A percentile compares a stretch with the other conserved stretches of the same genome.
Evolutionary conservation across 2,888 invertebrate genomes (phyloP).

Genomic region (Buathra laborator): DNA sequence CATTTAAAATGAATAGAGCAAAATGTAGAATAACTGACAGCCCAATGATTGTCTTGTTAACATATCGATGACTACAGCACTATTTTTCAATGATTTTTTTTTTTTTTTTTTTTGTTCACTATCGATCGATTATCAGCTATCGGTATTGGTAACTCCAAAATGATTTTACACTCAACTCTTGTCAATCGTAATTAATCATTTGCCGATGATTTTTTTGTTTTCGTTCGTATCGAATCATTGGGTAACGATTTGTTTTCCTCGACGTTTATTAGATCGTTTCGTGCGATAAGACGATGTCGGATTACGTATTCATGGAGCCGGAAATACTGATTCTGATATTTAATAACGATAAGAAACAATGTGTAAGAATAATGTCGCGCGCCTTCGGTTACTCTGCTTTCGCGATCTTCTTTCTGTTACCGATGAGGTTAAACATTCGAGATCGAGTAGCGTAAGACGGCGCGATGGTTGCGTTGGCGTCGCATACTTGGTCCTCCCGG

Average conservation of each 20-base stretch:
- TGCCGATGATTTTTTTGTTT: too few species aligned
- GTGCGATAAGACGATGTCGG: background rate
- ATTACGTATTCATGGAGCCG: constrained; percentile 5
- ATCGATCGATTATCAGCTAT: background rate
- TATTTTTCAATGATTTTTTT: background rate
- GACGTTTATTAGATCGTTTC: background rate
- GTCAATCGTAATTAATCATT: too few species aligned
- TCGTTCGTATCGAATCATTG: background rate
- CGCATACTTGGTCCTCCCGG: constrained; percentile 59
- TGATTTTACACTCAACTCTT: too few species aligned
- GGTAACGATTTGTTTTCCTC: background rate
- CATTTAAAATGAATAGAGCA: background rate
- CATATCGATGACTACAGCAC: background rate
- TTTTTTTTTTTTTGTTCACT: background rate
- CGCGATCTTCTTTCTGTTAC: background rate
- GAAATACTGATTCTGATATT: constrained; percentile 35
- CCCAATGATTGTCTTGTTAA: background rate
- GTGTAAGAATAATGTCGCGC: background rate
- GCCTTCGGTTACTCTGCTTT: background rate
- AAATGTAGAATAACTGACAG: background rate
- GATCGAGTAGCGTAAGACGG: constrained; percentile 59
- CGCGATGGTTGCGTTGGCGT: constrained; percentile 59
- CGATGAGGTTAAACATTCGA: constrained; percentile 61
- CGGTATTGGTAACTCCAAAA: background rate
- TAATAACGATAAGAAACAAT: constrained; percentile 28